phyloP scores from a whole-genome alignment of 2,113 vertebrate species.

The Ciconia stormi region DNA sequence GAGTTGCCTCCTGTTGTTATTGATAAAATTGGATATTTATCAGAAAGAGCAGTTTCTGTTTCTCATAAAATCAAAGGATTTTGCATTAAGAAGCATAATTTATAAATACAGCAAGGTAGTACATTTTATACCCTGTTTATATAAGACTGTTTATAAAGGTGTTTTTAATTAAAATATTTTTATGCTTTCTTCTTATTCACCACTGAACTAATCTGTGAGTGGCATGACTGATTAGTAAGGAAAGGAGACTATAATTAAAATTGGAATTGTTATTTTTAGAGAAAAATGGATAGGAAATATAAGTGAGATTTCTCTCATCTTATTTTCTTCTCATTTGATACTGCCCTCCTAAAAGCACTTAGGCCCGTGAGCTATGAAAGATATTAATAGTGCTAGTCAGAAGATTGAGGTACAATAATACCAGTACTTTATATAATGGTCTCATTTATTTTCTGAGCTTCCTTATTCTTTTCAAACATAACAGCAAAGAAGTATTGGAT shows the following conservation, averaged over 20 bases:
- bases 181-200: constrained; percentile 13
- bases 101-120: background rate
- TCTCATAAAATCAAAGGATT: background rate
- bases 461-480: background rate
- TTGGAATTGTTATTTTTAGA: constrained; percentile 63
- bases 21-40: constrained; percentile 74
- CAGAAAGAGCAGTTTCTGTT: constrained; percentile 19
- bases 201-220: constrained; percentile 42
- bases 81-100: background rate
- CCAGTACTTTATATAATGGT: background rate
- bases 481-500: background rate
- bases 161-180: background rate
- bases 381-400: background rate
- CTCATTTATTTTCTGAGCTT: background rate
- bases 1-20: constrained; percentile 47
- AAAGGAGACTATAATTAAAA: constrained; percentile 57
- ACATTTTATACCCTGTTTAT: background rate
- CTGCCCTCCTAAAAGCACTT: background rate
- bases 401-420: background rate
- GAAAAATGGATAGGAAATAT: constrained; percentile 39
- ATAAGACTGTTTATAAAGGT: background rate
- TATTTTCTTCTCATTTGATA: constrained; percentile 33
- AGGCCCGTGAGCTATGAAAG: background rate
- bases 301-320: constrained; percentile 45
- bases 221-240: constrained; percentile 49